Evolutionary conservation across 2,113 vertebrate species (phyloP).

Genomic region (Potamarius usumacintae): DNA sequence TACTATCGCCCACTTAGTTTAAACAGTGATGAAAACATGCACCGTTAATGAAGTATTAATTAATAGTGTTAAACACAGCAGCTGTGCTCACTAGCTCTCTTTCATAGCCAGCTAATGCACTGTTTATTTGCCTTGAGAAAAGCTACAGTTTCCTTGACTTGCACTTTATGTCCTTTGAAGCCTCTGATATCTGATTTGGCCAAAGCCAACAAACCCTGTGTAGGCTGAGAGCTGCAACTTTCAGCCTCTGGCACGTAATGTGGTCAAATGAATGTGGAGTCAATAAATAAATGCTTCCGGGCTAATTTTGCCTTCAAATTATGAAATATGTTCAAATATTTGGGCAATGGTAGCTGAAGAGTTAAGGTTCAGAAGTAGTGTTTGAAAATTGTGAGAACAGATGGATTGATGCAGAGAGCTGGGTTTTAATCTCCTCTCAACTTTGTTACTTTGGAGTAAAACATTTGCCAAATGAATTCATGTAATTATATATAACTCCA

Average conservation of each 20-base stretch:
- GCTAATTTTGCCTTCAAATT: neutral
- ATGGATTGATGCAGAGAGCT: neutral
- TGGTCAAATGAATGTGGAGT: neutral
- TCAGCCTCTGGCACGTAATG: neutral
- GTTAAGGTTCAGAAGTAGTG: neutral
- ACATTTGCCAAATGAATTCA: neutral
- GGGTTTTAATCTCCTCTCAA: neutral
- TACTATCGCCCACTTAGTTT: neutral
- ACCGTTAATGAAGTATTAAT: neutral
- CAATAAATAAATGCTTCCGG: neutral
- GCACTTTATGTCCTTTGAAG: neutral
- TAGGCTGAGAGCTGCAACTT: neutral
- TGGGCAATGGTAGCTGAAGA: neutral
- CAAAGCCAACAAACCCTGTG: slow-evolving; percentile 25
- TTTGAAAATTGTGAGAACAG: neutral
- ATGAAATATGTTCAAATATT: neutral
- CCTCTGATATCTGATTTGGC: slow-evolving; percentile 30
- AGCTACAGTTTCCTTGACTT: slow-evolving; percentile 9
- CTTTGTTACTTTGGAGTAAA: neutral
- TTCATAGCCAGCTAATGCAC: neutral
- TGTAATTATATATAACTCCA: neutral
- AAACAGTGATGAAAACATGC: neutral
- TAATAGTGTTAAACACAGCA: neutral
- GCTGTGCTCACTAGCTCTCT: neutral
- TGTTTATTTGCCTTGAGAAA: neutral